These are phyloP conservation scores for Nycticryphes semicollaris DNA, from an alignment of 2,113 vertebrate genomes.

Conservation along the genomic window DNA sequence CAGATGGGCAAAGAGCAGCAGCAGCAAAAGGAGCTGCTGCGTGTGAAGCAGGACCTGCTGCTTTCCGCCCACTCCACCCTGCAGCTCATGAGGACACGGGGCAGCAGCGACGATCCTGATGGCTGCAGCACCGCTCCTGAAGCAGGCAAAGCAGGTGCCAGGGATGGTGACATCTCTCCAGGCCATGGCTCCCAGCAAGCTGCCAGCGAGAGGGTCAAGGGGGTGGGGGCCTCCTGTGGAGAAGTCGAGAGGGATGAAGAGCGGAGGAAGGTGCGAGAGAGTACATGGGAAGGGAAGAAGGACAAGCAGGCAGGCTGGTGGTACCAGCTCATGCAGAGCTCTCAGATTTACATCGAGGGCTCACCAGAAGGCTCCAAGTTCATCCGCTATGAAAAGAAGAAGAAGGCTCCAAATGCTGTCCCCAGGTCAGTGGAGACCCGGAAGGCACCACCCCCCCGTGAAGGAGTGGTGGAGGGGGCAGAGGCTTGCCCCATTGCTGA, in stretches of 20 bases:
- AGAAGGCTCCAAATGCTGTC: background rate
- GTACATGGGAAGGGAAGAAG: slow-evolving; percentile 55
- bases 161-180: slow-evolving; percentile 5
- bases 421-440: background rate
- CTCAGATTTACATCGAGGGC: slow-evolving; percentile 94
- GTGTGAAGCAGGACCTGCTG: slow-evolving; percentile 83
- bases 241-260: slow-evolving; percentile 65
- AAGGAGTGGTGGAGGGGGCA: slow-evolving; percentile 92
- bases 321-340: slow-evolving; percentile 99
- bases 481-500: slow-evolving; percentile 74
- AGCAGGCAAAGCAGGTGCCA: background rate
- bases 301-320: slow-evolving; percentile 92
- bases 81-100: slow-evolving; percentile 86
- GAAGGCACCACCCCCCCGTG: slow-evolving; percentile 81
- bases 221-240: slow-evolving; percentile 67
- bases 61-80: slow-evolving; percentile 89
- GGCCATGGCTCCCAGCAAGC: background rate
- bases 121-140: background rate
- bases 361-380: slow-evolving; percentile 83
- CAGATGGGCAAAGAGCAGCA: slow-evolving; percentile 88
- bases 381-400: slow-evolving; percentile 82
- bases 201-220: slow-evolving; percentile 60
- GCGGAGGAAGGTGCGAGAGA: background rate
- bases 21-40: slow-evolving; percentile 89
- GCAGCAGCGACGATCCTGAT: background rate